Evolutionary conservation across 1,140 invertebrate species (phyloP).

Genomic region (Tetraneura akinire): DNA sequence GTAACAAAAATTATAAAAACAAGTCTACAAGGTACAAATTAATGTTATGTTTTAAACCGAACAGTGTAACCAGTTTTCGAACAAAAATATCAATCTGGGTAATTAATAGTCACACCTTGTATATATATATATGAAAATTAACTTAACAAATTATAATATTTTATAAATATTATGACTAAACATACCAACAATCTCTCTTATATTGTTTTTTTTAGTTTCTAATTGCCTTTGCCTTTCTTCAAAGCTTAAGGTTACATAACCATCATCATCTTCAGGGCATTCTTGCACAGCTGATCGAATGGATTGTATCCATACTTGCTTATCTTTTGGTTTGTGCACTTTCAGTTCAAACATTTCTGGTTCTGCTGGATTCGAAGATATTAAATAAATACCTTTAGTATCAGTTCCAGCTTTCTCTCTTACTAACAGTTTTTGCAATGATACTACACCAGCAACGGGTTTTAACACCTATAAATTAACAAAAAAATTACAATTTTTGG

Average conservation of each 20-base stretch:
- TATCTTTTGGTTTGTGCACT: conserved; percentile 84
- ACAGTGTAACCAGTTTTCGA: too few relatives aligned
- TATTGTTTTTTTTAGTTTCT: conserved; percentile 73
- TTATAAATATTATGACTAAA: background rate
- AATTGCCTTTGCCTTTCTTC: conserved; percentile 73
- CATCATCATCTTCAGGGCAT: conserved; percentile 61
- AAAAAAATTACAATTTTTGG: background rate
- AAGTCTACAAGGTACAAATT: too few relatives aligned
- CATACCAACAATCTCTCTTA: conserved; percentile 71
- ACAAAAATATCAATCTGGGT: too few relatives aligned
- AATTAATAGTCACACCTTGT: too few relatives aligned
- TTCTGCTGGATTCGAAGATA: conserved; percentile 80
- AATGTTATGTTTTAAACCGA: too few relatives aligned
- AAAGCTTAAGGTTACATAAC: conserved; percentile 58
- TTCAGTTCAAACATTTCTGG: conserved; percentile 96
- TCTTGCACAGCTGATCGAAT: conserved; percentile 61
- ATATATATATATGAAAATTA: too few relatives aligned
- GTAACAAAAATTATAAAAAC: too few relatives aligned
- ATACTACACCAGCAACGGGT: conserved; percentile 77
- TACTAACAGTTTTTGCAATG: conserved; percentile 85
- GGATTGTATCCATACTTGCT: conserved; percentile 83
- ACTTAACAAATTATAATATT: too few relatives aligned
- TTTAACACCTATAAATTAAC: conserved; percentile 49
- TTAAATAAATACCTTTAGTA: conserved; percentile 83
- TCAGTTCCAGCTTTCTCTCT: conserved; percentile 90